Evolutionary conservation across 1,140 invertebrate species (phyloP).

Genomic region (Venustaconcha ellipsiformis): DNA sequence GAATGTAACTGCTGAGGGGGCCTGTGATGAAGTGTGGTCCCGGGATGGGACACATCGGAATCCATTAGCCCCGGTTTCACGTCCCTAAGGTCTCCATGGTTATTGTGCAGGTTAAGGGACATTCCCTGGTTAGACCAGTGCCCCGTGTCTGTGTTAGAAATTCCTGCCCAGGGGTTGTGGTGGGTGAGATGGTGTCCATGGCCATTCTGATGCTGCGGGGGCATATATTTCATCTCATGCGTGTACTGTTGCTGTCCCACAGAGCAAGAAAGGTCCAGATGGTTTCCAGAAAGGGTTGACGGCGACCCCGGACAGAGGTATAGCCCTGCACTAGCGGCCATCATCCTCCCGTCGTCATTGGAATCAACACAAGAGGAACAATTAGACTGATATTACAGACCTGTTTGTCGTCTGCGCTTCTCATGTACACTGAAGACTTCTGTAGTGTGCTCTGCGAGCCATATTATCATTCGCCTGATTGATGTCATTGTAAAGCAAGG

Average conservation of each 20-base stretch:
- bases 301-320: constrained; percentile 56
- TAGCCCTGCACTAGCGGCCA: constrained; percentile 51
- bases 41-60: constrained; percentile 75
- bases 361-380: constrained; percentile 19
- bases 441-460: constrained; percentile 22
- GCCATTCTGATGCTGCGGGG: constrained; percentile 75
- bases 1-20: constrained; percentile 68
- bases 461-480: constrained; percentile 25
- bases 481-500: constrained; percentile 15
- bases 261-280: constrained; percentile 49
- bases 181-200: constrained; percentile 72
- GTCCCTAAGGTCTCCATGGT: constrained; percentile 59
- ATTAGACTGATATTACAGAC: constrained; percentile 21
- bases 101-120: constrained; percentile 41
- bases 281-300: constrained; percentile 45
- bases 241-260: constrained; percentile 42
- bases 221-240: constrained; percentile 71
- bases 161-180: constrained; percentile 86
- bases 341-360: constrained; percentile 40
- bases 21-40: constrained; percentile 74
- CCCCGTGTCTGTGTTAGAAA: constrained; percentile 75
- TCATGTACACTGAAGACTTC: constrained; percentile 30
- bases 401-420: constrained; percentile 14
- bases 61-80: constrained; percentile 69
- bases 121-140: constrained; percentile 76